Evolutionary conservation across 2,797 vertebrate genomes (phyloP).

Genomic region (Enteromius anoplus): DNA sequence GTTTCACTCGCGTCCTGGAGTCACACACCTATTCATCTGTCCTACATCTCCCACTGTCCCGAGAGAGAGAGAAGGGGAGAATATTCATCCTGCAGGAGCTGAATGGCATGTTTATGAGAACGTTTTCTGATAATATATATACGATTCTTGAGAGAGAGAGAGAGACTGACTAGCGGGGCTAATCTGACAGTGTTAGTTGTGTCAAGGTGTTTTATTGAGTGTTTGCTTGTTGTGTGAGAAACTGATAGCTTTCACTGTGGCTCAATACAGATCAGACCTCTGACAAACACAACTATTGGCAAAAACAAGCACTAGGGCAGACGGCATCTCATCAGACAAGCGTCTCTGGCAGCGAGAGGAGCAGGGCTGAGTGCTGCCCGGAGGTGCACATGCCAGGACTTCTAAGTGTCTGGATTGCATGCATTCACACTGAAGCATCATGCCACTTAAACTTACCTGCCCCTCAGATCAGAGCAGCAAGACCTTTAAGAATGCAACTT

Average conservation of each 20-base stretch:
- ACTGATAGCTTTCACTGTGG: slow-evolving; percentile 70
- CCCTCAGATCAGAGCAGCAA: not conserved
- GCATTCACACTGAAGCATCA: not conserved
- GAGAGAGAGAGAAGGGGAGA: not conserved
- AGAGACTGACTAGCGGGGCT: slow-evolving; percentile 20
- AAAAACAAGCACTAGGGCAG: slow-evolving; percentile 72
- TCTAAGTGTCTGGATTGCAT: slow-evolving; percentile 45
- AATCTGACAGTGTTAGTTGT: slow-evolving; percentile 67
- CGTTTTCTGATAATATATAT: not conserved
- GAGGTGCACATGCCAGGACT: slow-evolving; percentile 46
- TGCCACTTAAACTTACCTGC: not conserved
- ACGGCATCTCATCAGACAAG: slow-evolving; percentile 59
- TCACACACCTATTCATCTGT: slow-evolving; percentile 12
- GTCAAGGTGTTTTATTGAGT: slow-evolving; percentile 68
- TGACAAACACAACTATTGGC: slow-evolving; percentile 78
- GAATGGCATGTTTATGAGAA: not conserved
- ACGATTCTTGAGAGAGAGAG: slow-evolving; percentile 4
- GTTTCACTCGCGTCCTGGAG: slow-evolving; percentile 30
- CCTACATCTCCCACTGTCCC: slow-evolving; percentile 16
- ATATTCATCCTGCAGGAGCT: not conserved
- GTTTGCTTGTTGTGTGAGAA: slow-evolving; percentile 61
- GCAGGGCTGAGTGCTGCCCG: not conserved
- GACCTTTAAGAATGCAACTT: not conserved
- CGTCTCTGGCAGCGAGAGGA: slow-evolving; percentile 36
- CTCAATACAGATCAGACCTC: slow-evolving; percentile 75